Base-by-base conservation (phyloP, 2,797 vertebrate species). In the Holocentrus rufus region DNA sequence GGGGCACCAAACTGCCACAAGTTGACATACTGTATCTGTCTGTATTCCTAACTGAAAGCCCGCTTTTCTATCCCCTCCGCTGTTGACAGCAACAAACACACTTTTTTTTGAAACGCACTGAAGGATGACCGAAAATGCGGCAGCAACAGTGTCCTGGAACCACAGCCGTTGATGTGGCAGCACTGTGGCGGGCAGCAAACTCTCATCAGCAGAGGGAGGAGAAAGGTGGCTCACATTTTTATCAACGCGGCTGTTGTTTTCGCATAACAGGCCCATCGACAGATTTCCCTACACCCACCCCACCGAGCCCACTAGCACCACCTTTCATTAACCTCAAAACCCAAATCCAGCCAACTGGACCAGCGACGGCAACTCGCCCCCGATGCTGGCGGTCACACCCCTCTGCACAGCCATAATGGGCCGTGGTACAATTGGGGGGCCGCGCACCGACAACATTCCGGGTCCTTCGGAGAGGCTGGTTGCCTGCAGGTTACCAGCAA, bases 311-410 rank as follows among this genome's bases (percentile, higher is more conserved):
- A 46, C 70, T 80, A 72, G 65, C 83, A 84, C 87, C 83, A 90
- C 91, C 88, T 90, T 91, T 90, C 85, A 90, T 91, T 92, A 87
- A 91, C 89, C 89, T 85, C 79, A 84, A 86, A 88, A 73, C 83
- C 84, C 89, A 93, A 94, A 95, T 94, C 93, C 91, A 81, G 91
- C 91, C 92, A 93, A 89, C 90, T 94, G 92, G 93, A 93, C 91
- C 72, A 65, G 59, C 53, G 65, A 85, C 20, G 83, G 86, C 80
- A 83, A 86, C 81, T 88, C 68, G 20, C 81, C 85, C 84, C 84
- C 49, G 84, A 79, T 54, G 77, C 90, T 93, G 93, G 91, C 91
- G 70, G 91, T 92, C 91, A 92, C 91, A 90, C 86, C 84, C 85
- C 70, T 88, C 77, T 93, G 92, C 91, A 90, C 91, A 89, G 83